Evolutionary conservation across 2,113 vertebrate species (phyloP), one percentile per base, ranked within the genome.

Genomic region (Panthera uncia): DNA sequence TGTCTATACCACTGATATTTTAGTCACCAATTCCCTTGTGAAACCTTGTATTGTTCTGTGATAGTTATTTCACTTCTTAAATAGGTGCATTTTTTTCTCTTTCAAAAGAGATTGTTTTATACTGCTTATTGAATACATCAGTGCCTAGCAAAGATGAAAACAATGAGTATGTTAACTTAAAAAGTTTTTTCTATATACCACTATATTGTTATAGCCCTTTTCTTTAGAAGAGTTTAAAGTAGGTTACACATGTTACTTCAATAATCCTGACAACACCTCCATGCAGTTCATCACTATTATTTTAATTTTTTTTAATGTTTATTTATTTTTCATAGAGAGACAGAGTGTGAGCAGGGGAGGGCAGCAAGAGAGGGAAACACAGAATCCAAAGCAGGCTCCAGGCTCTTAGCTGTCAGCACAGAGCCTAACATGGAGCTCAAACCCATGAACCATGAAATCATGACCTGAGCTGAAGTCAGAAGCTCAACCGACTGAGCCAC

Each of bases 191-290:
- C 66, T 48, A 86, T 57, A 71, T 48, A 63, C n/a, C 78, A 88
- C 25, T 78, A 65, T 45, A 50, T 78, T 83, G 88, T 65, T 69
- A 69, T 48, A 74, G 65, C 2, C 63, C 8, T 92, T 96, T 89
- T 87, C n/a, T 73, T 68, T 76, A 93, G 80, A 83, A 83, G 23
- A 68, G 16, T 33, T 91, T 36, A 87, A 95, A 96, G 41, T 19
- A 21, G 21, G 61, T 83, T 83, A 73, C 9, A 79, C 41, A 71
- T 66, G 68, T 33, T 84, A 68, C 23, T 25, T 31, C 23, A 73
- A 69, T 38, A 83, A 90, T 55, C 14, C 57, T 92, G 16, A 88
- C 2, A 78, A 29, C 27, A 81, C 33, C 33, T 92, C 29, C 68
- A 6, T 15, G 41, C 11, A 83, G n/a, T 74, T 90, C 23, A 45